A percentile compares a stretch with the other conserved stretches of the same genome.
These are phyloP conservation scores for Eumerus sabulonum DNA, from an alignment of 2,888 invertebrate genomes.

Conservation along the genomic window DNA sequence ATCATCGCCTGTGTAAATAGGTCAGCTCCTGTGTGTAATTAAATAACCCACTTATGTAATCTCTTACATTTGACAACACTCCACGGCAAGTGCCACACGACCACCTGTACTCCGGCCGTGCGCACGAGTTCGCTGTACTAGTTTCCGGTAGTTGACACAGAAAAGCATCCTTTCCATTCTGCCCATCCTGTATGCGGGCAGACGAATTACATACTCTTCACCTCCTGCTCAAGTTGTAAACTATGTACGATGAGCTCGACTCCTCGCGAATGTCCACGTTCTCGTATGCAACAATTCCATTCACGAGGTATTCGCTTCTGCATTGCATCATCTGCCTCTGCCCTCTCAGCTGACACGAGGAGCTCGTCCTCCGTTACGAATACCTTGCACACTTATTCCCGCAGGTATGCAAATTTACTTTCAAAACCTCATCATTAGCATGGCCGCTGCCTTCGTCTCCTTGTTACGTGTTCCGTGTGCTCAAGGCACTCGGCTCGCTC, in stretches of 20 bases:
- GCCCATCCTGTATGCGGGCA: conserved; percentile 1
- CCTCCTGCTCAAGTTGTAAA: conserved; percentile 55
- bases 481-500: conserved; percentile 5
- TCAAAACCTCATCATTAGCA: conserved; percentile 53
- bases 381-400: conserved; percentile 35
- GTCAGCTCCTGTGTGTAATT: conserved; percentile 68
- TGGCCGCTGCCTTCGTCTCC: not conserved
- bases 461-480: too few relatives aligned
- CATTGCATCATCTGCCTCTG: not conserved
- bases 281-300: not conserved
- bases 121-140: conserved; percentile 54
- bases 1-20: conserved; percentile 25
- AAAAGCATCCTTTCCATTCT: conserved; percentile 34
- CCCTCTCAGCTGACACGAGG: too few relatives aligned
- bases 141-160: conserved; percentile 68
- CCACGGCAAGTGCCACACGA: conserved; percentile 16
- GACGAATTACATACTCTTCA: conserved; percentile 21
- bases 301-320: conserved; percentile 17
- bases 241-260: conserved; percentile 39
- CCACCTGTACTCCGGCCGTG: conserved; percentile 12
- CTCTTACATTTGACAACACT: conserved; percentile 60
- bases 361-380: not conserved
- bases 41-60: conserved; percentile 68
- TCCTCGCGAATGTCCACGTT: not conserved
- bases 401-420: conserved; percentile 58